Percentiles rank a stretch among this genome's conserved stretches.
Conservation (phyloP, 2,113 vertebrate genomes). For the Nothocercus nigrocapillus region DNA sequence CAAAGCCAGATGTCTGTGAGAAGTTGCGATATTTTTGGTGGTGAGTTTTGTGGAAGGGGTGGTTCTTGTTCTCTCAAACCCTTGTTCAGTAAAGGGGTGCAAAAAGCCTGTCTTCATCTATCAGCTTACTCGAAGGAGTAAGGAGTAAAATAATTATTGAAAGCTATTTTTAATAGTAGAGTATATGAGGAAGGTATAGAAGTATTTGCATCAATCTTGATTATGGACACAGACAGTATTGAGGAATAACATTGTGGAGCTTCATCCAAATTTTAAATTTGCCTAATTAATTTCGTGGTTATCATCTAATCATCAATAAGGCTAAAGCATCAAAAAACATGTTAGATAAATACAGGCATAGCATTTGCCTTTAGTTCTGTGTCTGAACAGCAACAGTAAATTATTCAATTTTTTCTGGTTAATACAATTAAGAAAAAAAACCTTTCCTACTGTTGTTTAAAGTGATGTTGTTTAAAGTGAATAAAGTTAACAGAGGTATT, state of each 20-base stretch:
- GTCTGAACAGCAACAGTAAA: neutral
- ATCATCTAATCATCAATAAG: neutral
- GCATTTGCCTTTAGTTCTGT: neutral
- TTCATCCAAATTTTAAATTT: neutral
- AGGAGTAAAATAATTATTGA: neutral
- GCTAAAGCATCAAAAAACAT: neutral
- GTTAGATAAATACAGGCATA: neutral
- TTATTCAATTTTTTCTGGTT: neutral
- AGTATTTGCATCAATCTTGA: fast-evolving
- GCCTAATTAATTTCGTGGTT: neutral
- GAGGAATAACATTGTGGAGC: neutral
- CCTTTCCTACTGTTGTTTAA: neutral
- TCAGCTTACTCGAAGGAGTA: neutral
- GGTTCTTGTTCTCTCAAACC: neutral
- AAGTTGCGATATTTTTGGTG: neutral
- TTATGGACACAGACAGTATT: neutral
- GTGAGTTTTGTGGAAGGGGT: neutral
- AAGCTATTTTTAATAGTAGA: neutral
- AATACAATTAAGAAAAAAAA: neutral
- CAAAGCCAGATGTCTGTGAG: neutral
- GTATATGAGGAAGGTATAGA: neutral
- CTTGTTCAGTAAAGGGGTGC: neutral
- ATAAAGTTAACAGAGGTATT: neutral
- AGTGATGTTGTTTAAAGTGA: neutral
- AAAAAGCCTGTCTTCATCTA: fast-evolving